phyloP scores from a whole-genome alignment of 2,797 vertebrate genomes.

The Syngnathus rostellatus region DNA sequence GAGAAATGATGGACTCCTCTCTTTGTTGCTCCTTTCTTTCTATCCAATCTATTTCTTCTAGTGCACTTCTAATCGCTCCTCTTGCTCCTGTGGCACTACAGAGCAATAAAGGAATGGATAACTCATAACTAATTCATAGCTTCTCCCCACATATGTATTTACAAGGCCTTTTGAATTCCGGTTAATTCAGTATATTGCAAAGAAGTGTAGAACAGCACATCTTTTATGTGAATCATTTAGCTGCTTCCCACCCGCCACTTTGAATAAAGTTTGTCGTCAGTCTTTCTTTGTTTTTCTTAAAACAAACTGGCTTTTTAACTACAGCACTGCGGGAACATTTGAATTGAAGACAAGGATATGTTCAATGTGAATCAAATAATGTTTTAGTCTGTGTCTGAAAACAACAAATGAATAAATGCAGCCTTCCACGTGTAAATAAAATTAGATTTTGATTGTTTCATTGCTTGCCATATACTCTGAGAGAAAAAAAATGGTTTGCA shows the following conservation, averaged over 20 bases:
- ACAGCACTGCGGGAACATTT: background rate
- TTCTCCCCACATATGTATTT: constrained; percentile 36
- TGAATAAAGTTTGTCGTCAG: background rate
- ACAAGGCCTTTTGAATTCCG: constrained; percentile 25
- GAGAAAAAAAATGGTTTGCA: background rate
- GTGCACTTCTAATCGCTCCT: constrained; percentile 12
- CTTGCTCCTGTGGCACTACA: constrained; percentile 15
- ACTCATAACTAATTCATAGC: constrained; percentile 50
- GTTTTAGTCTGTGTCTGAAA: too few relatives aligned
- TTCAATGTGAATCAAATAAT: background rate
- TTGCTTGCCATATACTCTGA: background rate
- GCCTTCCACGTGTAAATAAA: too few relatives aligned
- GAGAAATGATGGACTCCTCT: constrained; percentile 27
- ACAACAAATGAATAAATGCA: too few relatives aligned
- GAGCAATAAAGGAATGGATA: constrained; percentile 26
- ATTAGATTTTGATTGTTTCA: background rate
- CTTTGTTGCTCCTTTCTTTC: constrained; percentile 12
- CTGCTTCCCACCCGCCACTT: constrained; percentile 15
- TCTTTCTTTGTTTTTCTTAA: background rate
- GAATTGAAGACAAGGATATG: background rate
- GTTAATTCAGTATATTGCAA: constrained; percentile 27
- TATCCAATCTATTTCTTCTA: constrained; percentile 21
- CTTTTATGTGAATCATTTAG: constrained; percentile 25
- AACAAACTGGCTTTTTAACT: background rate
- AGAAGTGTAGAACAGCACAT: constrained; percentile 22